Conservation (phyloP, 2,113 vertebrate species). For the Neodontobutis hainanensis region DNA sequence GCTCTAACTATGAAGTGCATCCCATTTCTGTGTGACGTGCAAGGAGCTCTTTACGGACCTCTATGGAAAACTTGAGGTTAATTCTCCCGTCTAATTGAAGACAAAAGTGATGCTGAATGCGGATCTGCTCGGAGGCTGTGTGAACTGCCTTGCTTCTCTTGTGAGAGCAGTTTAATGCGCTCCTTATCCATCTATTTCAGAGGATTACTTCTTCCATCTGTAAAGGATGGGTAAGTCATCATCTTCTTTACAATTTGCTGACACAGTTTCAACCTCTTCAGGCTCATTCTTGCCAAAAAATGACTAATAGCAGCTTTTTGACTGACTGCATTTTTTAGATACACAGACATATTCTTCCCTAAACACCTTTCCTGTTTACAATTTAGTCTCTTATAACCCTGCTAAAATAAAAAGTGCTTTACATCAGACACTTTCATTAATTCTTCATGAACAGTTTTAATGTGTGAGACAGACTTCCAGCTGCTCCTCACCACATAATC, state of each 20-base stretch:
- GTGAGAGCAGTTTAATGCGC: slow-evolving; percentile 55
- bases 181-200: slow-evolving; percentile 27
- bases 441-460: slow-evolving; percentile 56
- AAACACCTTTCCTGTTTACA: neutral
- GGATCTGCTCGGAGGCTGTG: slow-evolving; percentile 27
- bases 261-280: slow-evolving; percentile 25
- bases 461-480: slow-evolving; percentile 44
- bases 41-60: slow-evolving; percentile 9
- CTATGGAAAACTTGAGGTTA: slow-evolving; percentile 59
- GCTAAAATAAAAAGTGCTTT: slow-evolving; percentile 41
- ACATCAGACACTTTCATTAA: slow-evolving; percentile 34
- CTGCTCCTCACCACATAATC: slow-evolving; percentile 33
- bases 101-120: slow-evolving; percentile 37
- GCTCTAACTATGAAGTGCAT: slow-evolving; percentile 54
- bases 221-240: slow-evolving; percentile 66
- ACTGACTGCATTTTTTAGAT: neutral
- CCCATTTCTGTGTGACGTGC: slow-evolving; percentile 10
- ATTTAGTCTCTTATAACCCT: neutral
- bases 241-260: slow-evolving; percentile 21
- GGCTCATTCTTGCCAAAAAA: slow-evolving; percentile 3
- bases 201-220: slow-evolving; percentile 44
- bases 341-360: neutral
- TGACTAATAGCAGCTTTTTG: slow-evolving; percentile 6
- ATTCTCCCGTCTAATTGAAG: slow-evolving; percentile 24
- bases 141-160: slow-evolving; percentile 30